Evolutionary conservation across 2,888 invertebrate genomes (phyloP).

Genomic region (Chromoteleia sp.): DNA sequence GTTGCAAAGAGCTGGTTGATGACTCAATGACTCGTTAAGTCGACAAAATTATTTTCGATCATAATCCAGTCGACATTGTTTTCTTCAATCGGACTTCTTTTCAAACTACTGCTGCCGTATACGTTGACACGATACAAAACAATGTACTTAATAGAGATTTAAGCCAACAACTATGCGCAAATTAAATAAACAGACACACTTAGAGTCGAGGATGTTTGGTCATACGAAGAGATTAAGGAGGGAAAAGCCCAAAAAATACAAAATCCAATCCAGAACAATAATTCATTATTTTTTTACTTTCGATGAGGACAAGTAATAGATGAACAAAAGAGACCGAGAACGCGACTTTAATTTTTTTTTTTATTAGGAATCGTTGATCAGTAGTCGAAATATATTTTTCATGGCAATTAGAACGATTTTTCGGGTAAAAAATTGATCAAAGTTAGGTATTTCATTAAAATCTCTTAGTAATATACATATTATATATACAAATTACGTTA

Average conservation of each 20-base stretch:
- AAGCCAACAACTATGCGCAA: conserved; percentile 59
- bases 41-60: conserved; percentile 19
- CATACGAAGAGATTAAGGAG: conserved; percentile 8
- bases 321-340: conserved; percentile 3
- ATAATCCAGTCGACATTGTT: conserved; percentile 16
- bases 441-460: conserved; percentile 46
- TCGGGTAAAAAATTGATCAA: conserved; percentile 49
- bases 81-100: conserved; percentile 48
- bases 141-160: conserved; percentile 56
- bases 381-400: conserved; percentile 53
- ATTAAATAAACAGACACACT: conserved; percentile 30
- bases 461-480: conserved; percentile 59
- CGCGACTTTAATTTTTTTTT: conserved; percentile 7
- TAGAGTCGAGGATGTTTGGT: conserved; percentile 33
- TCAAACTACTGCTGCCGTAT: conserved; percentile 56
- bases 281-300: conserved; percentile 59
- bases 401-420: conserved; percentile 43
- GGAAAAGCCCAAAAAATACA: not conserved
- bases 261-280: conserved; percentile 57
- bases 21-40: not conserved
- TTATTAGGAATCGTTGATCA: conserved; percentile 12
- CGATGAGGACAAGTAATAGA: conserved; percentile 27
- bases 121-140: conserved; percentile 45
- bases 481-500: conserved; percentile 12
- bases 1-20: too few species aligned